Evolutionary conservation across 2,888 invertebrate genomes (phyloP), one percentile per base, ranked within the genome.

Genomic region (Lepetodrilus schrolli): DNA sequence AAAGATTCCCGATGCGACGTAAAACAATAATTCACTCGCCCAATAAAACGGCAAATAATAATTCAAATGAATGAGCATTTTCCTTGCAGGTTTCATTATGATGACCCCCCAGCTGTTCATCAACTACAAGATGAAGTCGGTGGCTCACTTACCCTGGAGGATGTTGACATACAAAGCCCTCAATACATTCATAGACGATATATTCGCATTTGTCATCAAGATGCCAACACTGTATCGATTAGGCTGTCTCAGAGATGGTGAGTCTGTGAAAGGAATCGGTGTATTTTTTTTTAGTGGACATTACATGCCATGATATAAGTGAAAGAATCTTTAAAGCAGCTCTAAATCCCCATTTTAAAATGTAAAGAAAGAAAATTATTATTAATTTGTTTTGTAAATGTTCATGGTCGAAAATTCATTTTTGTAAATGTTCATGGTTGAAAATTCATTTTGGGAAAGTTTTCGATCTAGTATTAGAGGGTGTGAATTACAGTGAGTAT

Each of bases 41-140:
- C n/a, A n/a, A n/a, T n/a, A n/a, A n/a, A n/a, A n/a, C n/a, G n/a
- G n/a, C n/a, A n/a, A n/a, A n/a, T n/a, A n/a, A n/a, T n/a, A n/a
- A n/a, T n/a, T n/a, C n/a, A n/a, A n/a, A n/a, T n/a, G n/a, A n/a
- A n/a, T n/a, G n/a, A n/a, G n/a, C n/a, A n/a, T n/a, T n/a, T 73
- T 73, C 49, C 51, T 82, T 85, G 10, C 86, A 93, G 98, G 99
- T 77, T 99, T 99, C 90, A 99, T 99, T 74, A 97, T 99, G 96
- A 99, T 99, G 99, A 99, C 99, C n/a, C 99, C 99, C 4, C 99
- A 99, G 91, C 92, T 99, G 78, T 99, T 99, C 90, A 99, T 99
- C 84, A 99, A 99, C 92, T 99, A 99, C 92, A 99, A 99, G 91
- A 91, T 99, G 84, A 98, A 99, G 90, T 99, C 98, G 20, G 99